Evolutionary conservation across 2,797 vertebrate genomes (phyloP), one percentile per base, ranked within the genome.

Genomic region (Emys orbicularis): DNA sequence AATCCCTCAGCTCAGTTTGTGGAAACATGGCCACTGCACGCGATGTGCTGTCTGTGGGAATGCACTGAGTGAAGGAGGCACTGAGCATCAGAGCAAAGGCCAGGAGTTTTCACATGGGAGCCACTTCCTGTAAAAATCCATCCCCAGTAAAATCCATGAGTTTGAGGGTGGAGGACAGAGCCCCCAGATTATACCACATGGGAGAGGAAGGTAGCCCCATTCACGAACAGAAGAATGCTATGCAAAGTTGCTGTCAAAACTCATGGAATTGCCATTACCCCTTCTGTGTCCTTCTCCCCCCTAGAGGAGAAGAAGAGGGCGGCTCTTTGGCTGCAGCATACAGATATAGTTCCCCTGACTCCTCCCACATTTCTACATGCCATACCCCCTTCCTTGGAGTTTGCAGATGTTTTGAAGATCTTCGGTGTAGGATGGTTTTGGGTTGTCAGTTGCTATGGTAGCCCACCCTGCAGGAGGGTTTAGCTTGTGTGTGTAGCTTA

Each of bases 321-420:
- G 56, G 76, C 15, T 56, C 1, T 0, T 3, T 2, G 25, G 2
- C 11, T 12, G 44, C 1, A 0, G 65, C 37, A 1, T 0, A 0
- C n/a, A 44, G 4, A 31, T 27, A 44, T 65, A 8, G 34, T n/a
- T 19, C 18, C 9, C n/a, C 65, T 47, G 72, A 27, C 25, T 13
- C 72, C 41, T 47, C 72, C 41, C 72, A 47, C 8, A 47, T 76
- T 76, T 12, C 41, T 47, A 6, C 25, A 27, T 12, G 41, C 72
- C 72, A 76, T 3, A 15, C n/a, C 9, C n/a, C 16, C 65, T 37
- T 68, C 18, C 23, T 29, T 47, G 81, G 37, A 49, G 15, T 29
- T 1, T 56, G 44, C 23, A 53, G 12, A 1, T 18, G 10, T 0
- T 0, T 6, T 50, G 47, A 29, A 80, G 23, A 21, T 90, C 31